A percentile compares a stretch with the other conserved stretches of the same genome.
Evolutionary conservation across 2,888 invertebrate species (phyloP).

Genomic region (Acronicta leporina): DNA sequence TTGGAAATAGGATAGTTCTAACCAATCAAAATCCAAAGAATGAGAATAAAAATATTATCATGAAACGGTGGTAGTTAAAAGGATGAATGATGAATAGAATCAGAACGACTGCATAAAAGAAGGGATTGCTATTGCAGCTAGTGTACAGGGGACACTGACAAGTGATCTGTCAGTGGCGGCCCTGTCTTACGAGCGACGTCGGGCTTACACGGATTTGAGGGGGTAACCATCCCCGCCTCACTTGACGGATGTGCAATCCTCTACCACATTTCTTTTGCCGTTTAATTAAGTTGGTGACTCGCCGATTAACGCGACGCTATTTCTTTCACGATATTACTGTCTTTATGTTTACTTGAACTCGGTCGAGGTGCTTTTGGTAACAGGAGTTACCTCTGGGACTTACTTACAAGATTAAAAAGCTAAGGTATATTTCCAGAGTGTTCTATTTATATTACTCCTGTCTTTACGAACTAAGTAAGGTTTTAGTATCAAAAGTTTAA

Average conservation of each 20-base stretch:
- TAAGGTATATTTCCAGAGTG: background rate
- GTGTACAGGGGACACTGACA: conserved; percentile 66
- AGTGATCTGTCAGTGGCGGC: conserved; percentile 72
- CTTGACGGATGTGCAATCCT: conserved; percentile 72
- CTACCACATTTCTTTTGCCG: conserved; percentile 53
- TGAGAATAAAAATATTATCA: conserved; percentile 8
- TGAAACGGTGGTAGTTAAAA: conserved; percentile 20
- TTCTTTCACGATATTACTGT: conserved; percentile 20
- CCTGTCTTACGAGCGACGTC: conserved; percentile 54
- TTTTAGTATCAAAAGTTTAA: background rate
- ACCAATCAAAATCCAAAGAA: background rate
- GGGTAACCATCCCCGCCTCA: conserved; percentile 61
- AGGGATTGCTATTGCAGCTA: conserved; percentile 53
- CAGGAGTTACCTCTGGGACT: background rate
- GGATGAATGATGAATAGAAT: conserved; percentile 37
- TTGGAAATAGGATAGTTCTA: conserved; percentile 1
- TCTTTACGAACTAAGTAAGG: background rate
- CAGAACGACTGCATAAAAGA: conserved; percentile 50
- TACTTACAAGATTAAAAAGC: background rate
- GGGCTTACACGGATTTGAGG: conserved; percentile 77
- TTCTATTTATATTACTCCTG: background rate
- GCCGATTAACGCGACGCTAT: conserved; percentile 31
- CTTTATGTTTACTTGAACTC: conserved; percentile 10
- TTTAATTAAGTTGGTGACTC: conserved; percentile 58
- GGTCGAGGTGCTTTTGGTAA: conserved; percentile 8